Evolutionary conservation across 2,888 invertebrate genomes (phyloP).

Genomic region (Ophion ventricosus): DNA sequence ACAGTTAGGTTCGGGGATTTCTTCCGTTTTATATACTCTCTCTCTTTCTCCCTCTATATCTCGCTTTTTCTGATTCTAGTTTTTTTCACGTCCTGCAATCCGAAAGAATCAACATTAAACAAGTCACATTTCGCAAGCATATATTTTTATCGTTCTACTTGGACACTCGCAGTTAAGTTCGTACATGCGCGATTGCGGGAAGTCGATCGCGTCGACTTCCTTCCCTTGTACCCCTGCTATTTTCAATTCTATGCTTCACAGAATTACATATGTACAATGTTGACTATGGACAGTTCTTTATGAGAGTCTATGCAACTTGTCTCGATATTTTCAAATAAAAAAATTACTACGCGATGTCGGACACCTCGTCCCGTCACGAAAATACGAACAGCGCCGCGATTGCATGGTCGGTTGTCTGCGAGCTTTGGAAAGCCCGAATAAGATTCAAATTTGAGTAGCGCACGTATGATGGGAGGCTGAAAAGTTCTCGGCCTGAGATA

Average conservation of each 20-base stretch:
- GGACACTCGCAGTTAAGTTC: neutral
- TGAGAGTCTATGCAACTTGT: neutral
- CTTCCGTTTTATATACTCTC: slow-evolving; percentile 15
- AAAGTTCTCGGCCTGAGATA: neutral
- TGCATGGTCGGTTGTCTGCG: neutral
- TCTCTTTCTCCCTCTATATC: slow-evolving; percentile 42
- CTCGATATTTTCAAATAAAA: neutral
- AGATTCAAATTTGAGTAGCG: neutral
- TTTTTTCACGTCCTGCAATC: slow-evolving; percentile 68
- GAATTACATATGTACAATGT: neutral
- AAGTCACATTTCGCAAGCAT: slow-evolving; percentile 21
- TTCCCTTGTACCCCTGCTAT: neutral
- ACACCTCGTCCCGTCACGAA: no score
- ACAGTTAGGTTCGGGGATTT: slow-evolving; percentile 11
- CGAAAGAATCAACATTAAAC: slow-evolving; percentile 67
- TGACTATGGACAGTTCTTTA: neutral
- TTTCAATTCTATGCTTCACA: neutral
- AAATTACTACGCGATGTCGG: neutral
- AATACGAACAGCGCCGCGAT: no score
- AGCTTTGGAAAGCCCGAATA: neutral
- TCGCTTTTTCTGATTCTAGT: slow-evolving; percentile 43
- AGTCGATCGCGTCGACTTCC: neutral
- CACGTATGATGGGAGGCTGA: neutral
- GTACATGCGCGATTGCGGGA: neutral
- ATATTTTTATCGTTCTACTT: neutral